Evolutionary conservation across 2,113 vertebrate genomes (phyloP), one percentile per base, ranked within the genome.

Genomic region (Hippocampus abdominalis): DNA sequence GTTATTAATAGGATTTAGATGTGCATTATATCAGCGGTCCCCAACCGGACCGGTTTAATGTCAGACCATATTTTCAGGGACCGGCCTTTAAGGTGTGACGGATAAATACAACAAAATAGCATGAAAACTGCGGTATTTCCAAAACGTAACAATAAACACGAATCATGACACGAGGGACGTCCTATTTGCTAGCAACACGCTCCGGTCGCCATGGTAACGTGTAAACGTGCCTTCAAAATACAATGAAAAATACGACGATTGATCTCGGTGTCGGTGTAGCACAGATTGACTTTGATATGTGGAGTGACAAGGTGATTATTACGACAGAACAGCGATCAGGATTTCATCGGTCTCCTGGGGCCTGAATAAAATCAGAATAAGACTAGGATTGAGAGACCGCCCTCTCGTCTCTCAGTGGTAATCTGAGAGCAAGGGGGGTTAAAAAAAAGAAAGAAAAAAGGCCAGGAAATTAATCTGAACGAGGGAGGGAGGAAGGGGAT

Each of bases 311-410:
- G 81, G 86, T 87, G 85, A 89, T 89, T 89, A 86, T 84, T 81
- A 86, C 83, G 73, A 72, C 86, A 85, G 74, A 86, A 83, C 83
- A 85, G 84, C 73, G 86, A 87, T 87, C 86, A 74, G 84, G 83
- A 87, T 85, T 89, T 87, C 81, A 90, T 88, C 84, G 70, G 72
- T 70, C 79, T 80, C 81, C 40, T 72, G 75, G 73, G 77, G 78
- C 77, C 86, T 84, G 82, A 77, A 84, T 78, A 83, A 80, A 89
- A 89, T 87, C 86, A 82, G 84, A 89, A 85, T 84, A 76, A 85
- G 74, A 83, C 83, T 54, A 69, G 73, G 82, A 83, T 72, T 81
- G 83, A 82, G 82, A 83, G 79, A 83, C 73, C 68, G 77, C 68
- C 27, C 71, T 69, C 73, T 44, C 42, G 12, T 77, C 79, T 72